Base-by-base conservation (phyloP, 2,113 vertebrate genomes). In the Platichthys stellatus region DNA sequence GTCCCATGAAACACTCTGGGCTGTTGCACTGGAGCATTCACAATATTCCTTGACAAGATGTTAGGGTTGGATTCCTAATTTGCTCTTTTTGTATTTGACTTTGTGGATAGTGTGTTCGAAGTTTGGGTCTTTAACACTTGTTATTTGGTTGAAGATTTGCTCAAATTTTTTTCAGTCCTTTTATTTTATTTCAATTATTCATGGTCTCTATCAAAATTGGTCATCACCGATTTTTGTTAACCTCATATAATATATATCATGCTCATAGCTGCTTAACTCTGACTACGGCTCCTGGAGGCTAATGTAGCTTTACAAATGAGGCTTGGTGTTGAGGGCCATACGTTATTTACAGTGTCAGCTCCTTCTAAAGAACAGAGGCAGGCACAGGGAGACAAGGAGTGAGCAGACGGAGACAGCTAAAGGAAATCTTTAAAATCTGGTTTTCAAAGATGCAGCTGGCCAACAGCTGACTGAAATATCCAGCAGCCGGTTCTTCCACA, bases 321-420 rank as follows among this genome's bases (percentile, higher is more conserved):
- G 53, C 51, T 54, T 21, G 20, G 20, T 54, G 13, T 54, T 54
- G 51, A 20, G 51, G n/a, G 49, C 18, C 49, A 35, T 47, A 43
- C 21, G 40, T 72, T 72, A 63, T 73, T 73, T 59, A 63, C 21
- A 45, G 40, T 58, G 35, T 0, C n/a, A 57, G 47, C 24, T 60
- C 31, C 18, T 15, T 59, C 2, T 23, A 31, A 53, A 67, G 17
- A 58, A 53, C 70, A 58, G 38, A 40, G 4, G 13, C 31, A 63
- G 45, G 5, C 26, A 20, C 14, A 65, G 40, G 35, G 28, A 56
- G 53, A 59, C 18, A 40, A 0, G 6, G 31, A 31, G 31, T 7
- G 31, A 31, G 31, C 31, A 12, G 58, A 24, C 8, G 6, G 43
- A 53, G 40, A 56, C 38, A 35, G 59, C 59, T 14, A 20, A 23